phyloP scores from a whole-genome alignment of 2,113 vertebrate genomes.

The Hyperoodon ampullatus region DNA sequence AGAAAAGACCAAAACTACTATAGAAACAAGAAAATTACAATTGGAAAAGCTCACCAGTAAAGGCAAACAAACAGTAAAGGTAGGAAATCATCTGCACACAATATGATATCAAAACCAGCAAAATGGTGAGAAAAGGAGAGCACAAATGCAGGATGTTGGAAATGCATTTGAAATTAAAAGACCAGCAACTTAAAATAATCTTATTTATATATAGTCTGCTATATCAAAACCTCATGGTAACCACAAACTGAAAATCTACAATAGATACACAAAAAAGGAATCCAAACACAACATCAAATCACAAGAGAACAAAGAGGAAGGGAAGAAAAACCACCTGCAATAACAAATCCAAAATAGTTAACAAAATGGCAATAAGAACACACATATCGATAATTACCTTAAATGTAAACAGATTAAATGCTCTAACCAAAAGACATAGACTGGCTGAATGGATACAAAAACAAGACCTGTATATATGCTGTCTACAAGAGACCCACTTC shows the following conservation, averaged over 20 bases:
- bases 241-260: background rate
- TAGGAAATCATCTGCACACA: background rate
- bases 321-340: background rate
- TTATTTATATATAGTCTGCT: background rate
- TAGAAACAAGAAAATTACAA: background rate
- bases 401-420: background rate
- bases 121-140: background rate
- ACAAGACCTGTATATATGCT: background rate
- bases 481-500: background rate
- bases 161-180: background rate
- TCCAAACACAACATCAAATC: background rate
- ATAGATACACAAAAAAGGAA: background rate
- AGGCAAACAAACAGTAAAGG: background rate
- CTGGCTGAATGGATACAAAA: background rate
- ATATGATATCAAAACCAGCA: background rate
- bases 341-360: background rate
- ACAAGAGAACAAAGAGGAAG: background rate
- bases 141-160: background rate
- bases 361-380: background rate
- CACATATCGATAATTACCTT: background rate
- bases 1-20: background rate
- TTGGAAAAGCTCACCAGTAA: background rate
- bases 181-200: background rate
- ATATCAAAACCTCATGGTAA: background rate
- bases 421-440: background rate